Percentiles rank a stretch among this genome's conserved stretches.
Evolutionary conservation across 37 sponge, comb jelly and placozoan genomes (phyloP).

Genomic region (Geodia barretti): DNA sequence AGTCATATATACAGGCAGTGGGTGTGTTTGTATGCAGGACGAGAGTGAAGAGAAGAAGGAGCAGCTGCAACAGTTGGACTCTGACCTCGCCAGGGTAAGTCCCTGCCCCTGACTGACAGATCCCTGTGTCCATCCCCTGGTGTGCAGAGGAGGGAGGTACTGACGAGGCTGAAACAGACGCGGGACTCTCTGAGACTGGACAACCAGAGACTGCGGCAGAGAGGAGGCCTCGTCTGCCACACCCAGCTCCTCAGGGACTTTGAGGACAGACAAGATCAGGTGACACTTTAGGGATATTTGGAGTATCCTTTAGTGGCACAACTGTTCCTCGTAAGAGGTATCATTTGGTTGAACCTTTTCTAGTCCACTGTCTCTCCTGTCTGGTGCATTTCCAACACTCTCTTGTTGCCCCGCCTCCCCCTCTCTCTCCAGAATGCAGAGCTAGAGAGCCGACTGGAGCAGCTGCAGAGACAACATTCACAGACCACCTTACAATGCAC

Average conservation of each 20-base stretch:
- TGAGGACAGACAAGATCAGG: constrained; percentile 83
- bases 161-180: constrained; percentile 91
- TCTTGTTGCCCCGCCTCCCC: too few species aligned
- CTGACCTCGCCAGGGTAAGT: constrained; percentile 57
- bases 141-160: constrained; percentile 81
- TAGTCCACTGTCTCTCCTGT: neutral
- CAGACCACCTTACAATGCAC: constrained; percentile 53
- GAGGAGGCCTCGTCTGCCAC: constrained; percentile 93
- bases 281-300: neutral
- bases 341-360: neutral
- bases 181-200: constrained; percentile 86
- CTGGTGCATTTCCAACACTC: neutral
- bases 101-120: too few species aligned
- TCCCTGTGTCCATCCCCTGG: too few species aligned
- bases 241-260: constrained; percentile 85
- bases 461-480: constrained; percentile 59
- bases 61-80: constrained; percentile 58
- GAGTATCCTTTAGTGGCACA: neutral
- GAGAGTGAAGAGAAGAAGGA: constrained; percentile 65
- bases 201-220: constrained; percentile 73
- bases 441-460: constrained; percentile 32
- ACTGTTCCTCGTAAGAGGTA: neutral
- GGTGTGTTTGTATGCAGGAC: constrained; percentile 62
- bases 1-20: too few species aligned
- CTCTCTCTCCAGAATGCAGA: constrained; percentile 21